Base-by-base conservation (phyloP, 2,797 vertebrate species). In the Apogon hyalosoma region DNA sequence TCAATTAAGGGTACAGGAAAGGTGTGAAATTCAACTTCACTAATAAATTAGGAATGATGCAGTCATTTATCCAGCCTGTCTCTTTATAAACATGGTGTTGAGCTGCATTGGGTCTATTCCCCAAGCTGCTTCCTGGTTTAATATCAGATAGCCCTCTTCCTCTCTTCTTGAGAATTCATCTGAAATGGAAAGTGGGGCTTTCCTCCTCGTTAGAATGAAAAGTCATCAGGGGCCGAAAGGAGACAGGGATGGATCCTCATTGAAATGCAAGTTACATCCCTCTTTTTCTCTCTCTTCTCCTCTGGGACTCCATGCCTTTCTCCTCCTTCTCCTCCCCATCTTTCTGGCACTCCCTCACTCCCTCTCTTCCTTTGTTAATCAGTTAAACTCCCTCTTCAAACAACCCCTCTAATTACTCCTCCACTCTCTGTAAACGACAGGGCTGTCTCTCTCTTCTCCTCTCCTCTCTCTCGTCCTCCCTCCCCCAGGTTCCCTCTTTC, bases 311-410 rank as follows among this genome's bases (percentile, higher is more conserved):
- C 69, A 46, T 84, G 86, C 82, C 82, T 90, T 81, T 90, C 80
- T 86, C 84, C 80, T 82, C 46, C 70, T 80, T 79, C 75, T 86
- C 78, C 73, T 85, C 84, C 85, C 85, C 77, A 85, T 90, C 84
- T 89, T 88, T 77, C 59, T 64, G 81, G 80, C 82, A 50, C 84
- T 90, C 87, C 86, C 83, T 66, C 65, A 52, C 75, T 90, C 85
- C 86, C 86, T 78, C 87, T 88, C 82, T 90, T 90, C 88, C 87
- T 93, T 93, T 94, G 93, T 93, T 94, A 94, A 95, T 94, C 94
- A 94, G 93, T 94, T 94, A 94, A 94, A 93, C 92, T 94, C 90
- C 90, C 93, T 95, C 93, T 94, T 94, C 94, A 95, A 94, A 94
- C 93, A 94, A 87, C 89, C 88, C 88, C 90, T 92, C 94, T 94